Evolutionary conservation across 2,113 vertebrate species (phyloP).

Genomic region (Dendrocopos noguchii): DNA sequence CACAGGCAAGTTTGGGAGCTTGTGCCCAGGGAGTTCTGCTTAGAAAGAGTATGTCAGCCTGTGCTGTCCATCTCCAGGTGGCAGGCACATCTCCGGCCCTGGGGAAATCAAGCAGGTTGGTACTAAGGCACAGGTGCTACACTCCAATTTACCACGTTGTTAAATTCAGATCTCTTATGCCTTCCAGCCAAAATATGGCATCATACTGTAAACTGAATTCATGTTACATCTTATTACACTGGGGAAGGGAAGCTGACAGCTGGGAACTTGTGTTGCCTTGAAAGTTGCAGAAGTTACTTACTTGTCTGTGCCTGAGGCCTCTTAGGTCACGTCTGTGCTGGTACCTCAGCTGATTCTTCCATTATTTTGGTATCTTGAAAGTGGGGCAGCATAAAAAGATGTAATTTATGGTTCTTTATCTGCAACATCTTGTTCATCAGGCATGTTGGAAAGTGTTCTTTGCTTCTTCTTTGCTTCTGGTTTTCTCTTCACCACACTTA

Average conservation of each 20-base stretch:
- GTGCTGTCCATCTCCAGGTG: neutral
- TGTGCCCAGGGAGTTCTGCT: neutral
- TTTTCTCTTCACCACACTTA: neutral
- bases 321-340: neutral
- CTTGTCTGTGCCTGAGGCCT: constrained; percentile 17
- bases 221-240: constrained; percentile 17
- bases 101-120: constrained; percentile 15
- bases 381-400: neutral
- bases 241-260: neutral
- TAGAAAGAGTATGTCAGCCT: neutral
- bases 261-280: constrained; percentile 2
- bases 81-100: neutral
- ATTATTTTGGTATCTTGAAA: neutral
- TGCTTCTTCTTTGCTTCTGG: neutral
- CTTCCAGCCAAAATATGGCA: constrained; percentile 31
- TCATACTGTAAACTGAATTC: constrained; percentile 4
- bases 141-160: constrained; percentile 23
- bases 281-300: constrained; percentile 7
- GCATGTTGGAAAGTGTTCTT: neutral
- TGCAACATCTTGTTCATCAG: neutral
- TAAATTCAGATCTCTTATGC: constrained; percentile 26
- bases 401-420: neutral
- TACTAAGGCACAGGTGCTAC: constrained; percentile 1
- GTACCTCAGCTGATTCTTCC: neutral
- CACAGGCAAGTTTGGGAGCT: accelerated